Evolutionary conservation across 2,113 vertebrate genomes (phyloP).

Genomic region (Rhipidura dahli): DNA sequence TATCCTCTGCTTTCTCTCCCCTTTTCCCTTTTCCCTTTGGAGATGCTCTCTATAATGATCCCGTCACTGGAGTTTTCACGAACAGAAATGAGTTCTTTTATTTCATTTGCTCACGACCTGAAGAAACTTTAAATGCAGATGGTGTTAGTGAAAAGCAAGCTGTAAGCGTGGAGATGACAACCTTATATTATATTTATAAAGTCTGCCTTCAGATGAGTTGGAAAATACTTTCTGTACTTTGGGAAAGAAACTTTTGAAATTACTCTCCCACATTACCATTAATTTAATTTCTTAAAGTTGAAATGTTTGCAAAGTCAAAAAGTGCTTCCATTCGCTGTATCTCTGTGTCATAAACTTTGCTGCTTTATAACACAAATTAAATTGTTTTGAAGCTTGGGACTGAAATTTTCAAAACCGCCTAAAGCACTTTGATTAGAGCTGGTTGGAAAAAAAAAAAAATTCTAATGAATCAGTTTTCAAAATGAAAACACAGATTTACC

Average conservation of each 20-base stretch:
- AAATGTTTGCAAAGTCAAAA: conserved; percentile 47
- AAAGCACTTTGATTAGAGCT: conserved; percentile 46
- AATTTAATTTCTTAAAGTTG: conserved; percentile 62
- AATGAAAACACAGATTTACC: neutral
- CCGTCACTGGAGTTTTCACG: neutral
- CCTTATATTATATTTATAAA: conserved; percentile 67
- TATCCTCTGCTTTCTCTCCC: neutral
- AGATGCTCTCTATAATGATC: conserved; percentile 5
- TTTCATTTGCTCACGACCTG: conserved; percentile 17
- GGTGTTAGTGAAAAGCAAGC: conserved; percentile 18
- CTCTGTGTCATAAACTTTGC: conserved; percentile 10
- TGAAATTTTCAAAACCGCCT: conserved; percentile 25
- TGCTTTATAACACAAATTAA: conserved; percentile 23
- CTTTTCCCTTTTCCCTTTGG: neutral
- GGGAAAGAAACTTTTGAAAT: conserved; percentile 58
- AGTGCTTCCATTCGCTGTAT: neutral
- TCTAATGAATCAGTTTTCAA: conserved; percentile 28
- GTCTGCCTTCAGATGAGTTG: conserved; percentile 46
- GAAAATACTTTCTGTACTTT: conserved; percentile 44
- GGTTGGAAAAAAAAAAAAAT: neutral
- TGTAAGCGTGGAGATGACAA: conserved; percentile 28
- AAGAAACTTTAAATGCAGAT: conserved; percentile 28
- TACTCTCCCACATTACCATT: conserved; percentile 59
- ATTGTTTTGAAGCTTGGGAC: conserved; percentile 15
- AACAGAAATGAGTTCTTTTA: conserved; percentile 20